phyloP scores from a whole-genome alignment of 2,797 vertebrate genomes.

The Podargus strigoides region DNA sequence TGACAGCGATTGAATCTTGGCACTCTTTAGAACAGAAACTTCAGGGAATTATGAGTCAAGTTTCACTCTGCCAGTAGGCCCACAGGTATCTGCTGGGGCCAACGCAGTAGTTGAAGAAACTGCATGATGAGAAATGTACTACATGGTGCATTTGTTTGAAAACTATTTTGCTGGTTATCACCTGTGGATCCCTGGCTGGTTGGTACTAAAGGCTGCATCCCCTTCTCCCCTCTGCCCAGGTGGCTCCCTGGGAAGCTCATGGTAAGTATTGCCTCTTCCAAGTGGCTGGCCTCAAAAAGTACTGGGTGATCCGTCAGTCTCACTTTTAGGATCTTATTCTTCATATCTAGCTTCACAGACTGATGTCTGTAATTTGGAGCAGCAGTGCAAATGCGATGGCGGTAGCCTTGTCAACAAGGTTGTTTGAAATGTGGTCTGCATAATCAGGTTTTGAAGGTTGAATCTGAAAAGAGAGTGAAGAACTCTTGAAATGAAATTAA shows the following conservation, averaged over 20 bases:
- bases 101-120: background rate
- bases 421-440: background rate
- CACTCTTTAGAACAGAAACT: background rate
- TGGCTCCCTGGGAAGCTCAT: background rate
- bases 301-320: background rate
- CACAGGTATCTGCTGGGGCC: background rate
- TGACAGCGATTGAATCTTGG: background rate
- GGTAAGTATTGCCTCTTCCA: slow-evolving; percentile 3
- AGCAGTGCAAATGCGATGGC: background rate
- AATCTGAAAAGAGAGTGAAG: background rate
- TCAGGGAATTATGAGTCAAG: background rate
- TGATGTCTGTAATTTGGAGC: background rate
- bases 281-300: background rate
- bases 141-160: background rate
- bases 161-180: background rate
- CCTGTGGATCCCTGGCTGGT: background rate
- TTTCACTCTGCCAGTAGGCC: background rate
- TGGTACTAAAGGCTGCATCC: background rate
- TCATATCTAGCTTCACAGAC: background rate
- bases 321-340: background rate
- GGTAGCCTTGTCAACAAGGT: background rate
- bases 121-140: background rate
- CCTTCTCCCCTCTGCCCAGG: background rate
- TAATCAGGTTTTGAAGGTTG: background rate
- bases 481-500: background rate